Evolutionary conservation across 2,888 invertebrate genomes (phyloP).

Genomic region (Podotricha telesiphe): DNA sequence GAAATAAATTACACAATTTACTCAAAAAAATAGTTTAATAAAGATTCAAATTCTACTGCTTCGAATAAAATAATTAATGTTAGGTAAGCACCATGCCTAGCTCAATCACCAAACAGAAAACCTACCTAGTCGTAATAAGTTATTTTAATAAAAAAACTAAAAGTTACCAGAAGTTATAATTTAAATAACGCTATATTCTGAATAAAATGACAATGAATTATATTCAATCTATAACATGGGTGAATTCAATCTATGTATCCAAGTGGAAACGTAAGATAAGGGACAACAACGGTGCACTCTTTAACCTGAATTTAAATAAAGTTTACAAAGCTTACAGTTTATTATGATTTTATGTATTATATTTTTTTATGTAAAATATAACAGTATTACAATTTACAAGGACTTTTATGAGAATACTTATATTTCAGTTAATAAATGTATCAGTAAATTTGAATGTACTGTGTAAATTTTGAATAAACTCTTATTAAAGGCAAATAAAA

Average conservation of each 20-base stretch:
- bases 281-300: conserved; percentile 14
- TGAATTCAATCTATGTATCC: conserved; percentile 34
- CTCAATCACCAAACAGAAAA: too few relatives aligned
- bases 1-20: too few relatives aligned
- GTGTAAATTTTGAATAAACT: background rate
- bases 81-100: too few relatives aligned
- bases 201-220: background rate
- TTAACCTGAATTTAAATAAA: conserved; percentile 18
- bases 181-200: background rate
- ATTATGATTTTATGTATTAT: background rate
- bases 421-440: background rate
- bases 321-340: background rate
- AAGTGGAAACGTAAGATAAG: conserved; percentile 40
- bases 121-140: background rate
- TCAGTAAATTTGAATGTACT: background rate
- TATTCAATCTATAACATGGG: conserved; percentile 6
- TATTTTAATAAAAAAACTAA: background rate
- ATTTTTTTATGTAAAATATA: background rate
- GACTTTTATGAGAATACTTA: background rate
- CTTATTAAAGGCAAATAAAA: background rate
- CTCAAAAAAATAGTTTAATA: too few relatives aligned
- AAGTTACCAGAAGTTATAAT: background rate
- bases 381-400: background rate
- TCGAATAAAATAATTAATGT: too few relatives aligned
- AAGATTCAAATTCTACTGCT: too few relatives aligned